Evolutionary conservation across 2,888 invertebrate genomes (phyloP).

Genomic region (Prostheceraeus crozeri): DNA sequence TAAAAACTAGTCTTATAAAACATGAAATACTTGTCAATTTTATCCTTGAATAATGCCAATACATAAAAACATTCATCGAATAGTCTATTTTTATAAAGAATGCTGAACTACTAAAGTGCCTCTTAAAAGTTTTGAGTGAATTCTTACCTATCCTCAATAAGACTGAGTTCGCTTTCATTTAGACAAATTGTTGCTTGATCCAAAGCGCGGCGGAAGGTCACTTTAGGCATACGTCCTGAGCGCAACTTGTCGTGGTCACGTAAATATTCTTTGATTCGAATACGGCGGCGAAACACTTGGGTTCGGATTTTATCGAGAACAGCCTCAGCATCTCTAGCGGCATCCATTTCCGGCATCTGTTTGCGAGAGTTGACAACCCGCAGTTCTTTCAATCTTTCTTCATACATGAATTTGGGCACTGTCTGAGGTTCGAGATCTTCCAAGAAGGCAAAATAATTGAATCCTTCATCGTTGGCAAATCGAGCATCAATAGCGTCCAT

Average conservation of each 20-base stretch:
- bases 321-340: constrained; percentile 49
- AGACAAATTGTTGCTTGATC: constrained; percentile 53
- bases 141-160: constrained; percentile 49
- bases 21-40: too few relatives aligned
- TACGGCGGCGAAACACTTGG: constrained; percentile 53
- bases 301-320: constrained; percentile 49
- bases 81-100: constrained; percentile 12
- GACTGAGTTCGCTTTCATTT: constrained; percentile 50
- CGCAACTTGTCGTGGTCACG: constrained; percentile 56
- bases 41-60: too few relatives aligned
- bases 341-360: constrained; percentile 45
- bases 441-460: constrained; percentile 54
- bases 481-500: constrained; percentile 52
- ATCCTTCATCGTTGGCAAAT: constrained; percentile 54
- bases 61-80: too few relatives aligned
- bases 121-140: too few relatives aligned
- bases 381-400: constrained; percentile 48
- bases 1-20: too few relatives aligned
- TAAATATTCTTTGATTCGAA: constrained; percentile 54
- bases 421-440: constrained; percentile 49
- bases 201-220: constrained; percentile 55
- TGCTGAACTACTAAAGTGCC: too few relatives aligned
- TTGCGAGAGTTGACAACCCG: constrained; percentile 45
- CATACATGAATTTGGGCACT: constrained; percentile 47
- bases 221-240: constrained; percentile 51